These are phyloP conservation scores for Pseudopodoces humilis DNA, from an alignment of 2,113 vertebrate species.

Conservation along the genomic window DNA sequence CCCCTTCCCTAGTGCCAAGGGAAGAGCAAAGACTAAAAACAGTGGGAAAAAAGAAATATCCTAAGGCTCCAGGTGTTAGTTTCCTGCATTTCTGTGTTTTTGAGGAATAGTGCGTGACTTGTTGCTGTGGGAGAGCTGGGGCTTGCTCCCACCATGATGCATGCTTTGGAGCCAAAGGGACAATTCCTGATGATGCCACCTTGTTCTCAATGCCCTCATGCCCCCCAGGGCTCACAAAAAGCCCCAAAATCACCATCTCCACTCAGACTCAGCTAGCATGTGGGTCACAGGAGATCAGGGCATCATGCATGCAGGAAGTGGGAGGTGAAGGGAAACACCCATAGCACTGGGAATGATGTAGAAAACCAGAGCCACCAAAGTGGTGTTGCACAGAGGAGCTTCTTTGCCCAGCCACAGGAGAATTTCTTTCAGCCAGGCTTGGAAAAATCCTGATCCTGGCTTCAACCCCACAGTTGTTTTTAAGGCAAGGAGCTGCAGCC, in stretches of 20 bases:
- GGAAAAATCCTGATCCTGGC: background rate
- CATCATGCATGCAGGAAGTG: background rate
- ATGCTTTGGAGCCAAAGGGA: accelerated
- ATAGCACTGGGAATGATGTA: background rate
- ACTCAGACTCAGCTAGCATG: accelerated
- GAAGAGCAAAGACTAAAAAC: background rate
- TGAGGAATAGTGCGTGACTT: background rate
- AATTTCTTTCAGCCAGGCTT: background rate
- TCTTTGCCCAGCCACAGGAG: background rate
- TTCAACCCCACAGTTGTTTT: background rate
- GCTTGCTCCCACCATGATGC: background rate
- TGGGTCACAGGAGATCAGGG: accelerated
- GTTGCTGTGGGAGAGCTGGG: background rate
- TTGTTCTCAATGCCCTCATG: accelerated
- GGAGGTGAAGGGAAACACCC: background rate
- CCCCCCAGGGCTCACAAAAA: background rate
- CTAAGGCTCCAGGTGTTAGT: background rate
- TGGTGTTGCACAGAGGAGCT: background rate
- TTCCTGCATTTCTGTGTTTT: background rate
- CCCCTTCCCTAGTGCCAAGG: background rate
- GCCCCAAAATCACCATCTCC: background rate
- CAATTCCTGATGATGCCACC: background rate
- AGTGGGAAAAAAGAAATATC: background rate
- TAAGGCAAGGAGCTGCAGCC: background rate
- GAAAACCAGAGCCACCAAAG: background rate